phyloP scores from a whole-genome alignment of 2,888 invertebrate genomes.

The Harmothoe impar region DNA sequence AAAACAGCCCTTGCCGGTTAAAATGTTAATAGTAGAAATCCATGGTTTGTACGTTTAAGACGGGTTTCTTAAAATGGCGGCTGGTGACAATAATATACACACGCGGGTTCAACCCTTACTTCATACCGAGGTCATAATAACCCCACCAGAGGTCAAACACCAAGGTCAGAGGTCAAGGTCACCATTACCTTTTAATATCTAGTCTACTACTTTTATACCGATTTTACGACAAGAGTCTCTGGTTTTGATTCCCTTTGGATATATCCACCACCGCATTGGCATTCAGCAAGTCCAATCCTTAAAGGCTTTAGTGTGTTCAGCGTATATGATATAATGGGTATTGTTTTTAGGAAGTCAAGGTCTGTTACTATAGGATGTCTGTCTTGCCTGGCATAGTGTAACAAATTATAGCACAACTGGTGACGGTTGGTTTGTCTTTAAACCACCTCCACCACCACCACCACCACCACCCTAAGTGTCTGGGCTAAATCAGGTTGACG shows the following conservation, averaged over 20 bases:
- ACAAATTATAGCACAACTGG: too few species aligned
- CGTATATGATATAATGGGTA: background rate
- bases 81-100: background rate
- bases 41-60: background rate
- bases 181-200: conserved; percentile 54
- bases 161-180: conserved; percentile 46
- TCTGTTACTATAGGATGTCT: conserved; percentile 30
- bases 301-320: background rate
- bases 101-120: background rate
- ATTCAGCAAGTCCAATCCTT: conserved; percentile 8
- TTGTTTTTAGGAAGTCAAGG: conserved; percentile 33
- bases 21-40: background rate
- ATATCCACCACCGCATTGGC: background rate
- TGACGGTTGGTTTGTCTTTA: background rate
- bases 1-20: too few species aligned
- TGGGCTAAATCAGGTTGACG: background rate
- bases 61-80: background rate
- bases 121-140: conserved; percentile 15
- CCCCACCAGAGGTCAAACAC: conserved; percentile 30
- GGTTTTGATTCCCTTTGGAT: background rate
- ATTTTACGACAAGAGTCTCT: background rate
- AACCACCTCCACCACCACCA: background rate
- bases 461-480: background rate
- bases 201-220: background rate
- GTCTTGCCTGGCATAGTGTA: background rate